phyloP scores from a whole-genome alignment of 2,113 vertebrate genomes.

The Ceyx cyanopectus region DNA sequence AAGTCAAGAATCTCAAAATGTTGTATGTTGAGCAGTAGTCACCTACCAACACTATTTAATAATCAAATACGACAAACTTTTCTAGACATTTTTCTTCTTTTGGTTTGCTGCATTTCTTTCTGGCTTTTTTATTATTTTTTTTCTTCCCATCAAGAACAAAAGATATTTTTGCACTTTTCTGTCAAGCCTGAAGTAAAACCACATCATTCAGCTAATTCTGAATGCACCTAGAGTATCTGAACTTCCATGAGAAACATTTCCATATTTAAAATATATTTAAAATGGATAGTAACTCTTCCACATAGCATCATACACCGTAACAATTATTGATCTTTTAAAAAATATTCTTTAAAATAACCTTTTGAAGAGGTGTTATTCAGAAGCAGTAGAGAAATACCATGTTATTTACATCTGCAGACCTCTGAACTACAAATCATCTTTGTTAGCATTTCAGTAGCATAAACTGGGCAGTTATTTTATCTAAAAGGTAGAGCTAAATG shows the following conservation, averaged over 20 bases:
- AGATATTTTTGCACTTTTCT: background rate
- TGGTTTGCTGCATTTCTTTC: background rate
- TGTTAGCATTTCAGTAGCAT: background rate
- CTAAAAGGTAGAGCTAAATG: background rate
- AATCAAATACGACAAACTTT: background rate
- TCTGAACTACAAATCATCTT: background rate
- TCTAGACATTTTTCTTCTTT: background rate
- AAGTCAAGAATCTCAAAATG: background rate
- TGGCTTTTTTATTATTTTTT: background rate
- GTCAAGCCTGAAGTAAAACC: background rate
- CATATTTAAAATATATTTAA: accelerated
- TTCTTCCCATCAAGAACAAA: background rate
- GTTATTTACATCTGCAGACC: background rate
- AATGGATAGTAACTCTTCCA: background rate
- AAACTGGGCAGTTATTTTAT: background rate
- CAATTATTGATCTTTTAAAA: background rate
- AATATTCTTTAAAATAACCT: background rate
- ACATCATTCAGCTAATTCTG: background rate
- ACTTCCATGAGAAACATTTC: background rate
- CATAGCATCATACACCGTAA: background rate
- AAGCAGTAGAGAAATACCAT: background rate
- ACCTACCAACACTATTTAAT: background rate
- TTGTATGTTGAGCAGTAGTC: background rate
- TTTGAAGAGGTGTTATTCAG: background rate
- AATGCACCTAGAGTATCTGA: background rate